A percentile compares a stretch with the other conserved stretches of the same genome.
Evolutionary conservation across 2,113 vertebrate genomes (phyloP).

Genomic region (Dipodomys merriami): DNA sequence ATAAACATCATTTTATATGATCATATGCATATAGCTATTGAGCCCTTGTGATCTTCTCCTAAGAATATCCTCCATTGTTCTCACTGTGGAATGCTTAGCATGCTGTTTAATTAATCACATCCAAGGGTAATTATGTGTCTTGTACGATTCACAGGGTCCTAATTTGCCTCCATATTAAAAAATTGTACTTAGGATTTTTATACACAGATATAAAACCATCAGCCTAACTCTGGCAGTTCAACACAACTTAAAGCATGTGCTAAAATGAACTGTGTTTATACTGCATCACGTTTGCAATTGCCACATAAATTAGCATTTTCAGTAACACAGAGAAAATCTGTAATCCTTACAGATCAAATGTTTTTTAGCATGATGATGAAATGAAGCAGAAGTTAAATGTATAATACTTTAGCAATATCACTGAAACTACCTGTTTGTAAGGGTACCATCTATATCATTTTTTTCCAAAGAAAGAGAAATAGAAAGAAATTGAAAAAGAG

Average conservation of each 20-base stretch:
- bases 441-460: not conserved
- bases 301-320: conserved; percentile 35
- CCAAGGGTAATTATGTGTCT: too few relatives aligned
- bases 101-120: too few relatives aligned
- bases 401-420: not conserved
- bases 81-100: too few relatives aligned
- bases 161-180: conserved; percentile 15
- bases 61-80: too few relatives aligned
- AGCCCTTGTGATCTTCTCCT: too few relatives aligned
- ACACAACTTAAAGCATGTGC: not conserved
- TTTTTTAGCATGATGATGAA: not conserved
- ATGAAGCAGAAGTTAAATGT: conserved; percentile 30
- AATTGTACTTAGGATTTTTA: conserved; percentile 24
- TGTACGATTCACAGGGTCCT: not conserved
- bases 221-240: not conserved
- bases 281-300: not conserved
- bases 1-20: too few relatives aligned
- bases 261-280: conserved; percentile 15
- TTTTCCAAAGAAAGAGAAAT: not conserved
- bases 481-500: not conserved
- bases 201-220: not conserved
- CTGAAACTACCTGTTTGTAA: not conserved
- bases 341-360: not conserved
- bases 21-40: too few relatives aligned
- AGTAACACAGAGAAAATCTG: conserved; percentile 25